Percentiles rank a stretch among this genome's conserved stretches.
Conservation (phyloP, 2,888 invertebrate species). For the Polydrusus cervinus region DNA sequence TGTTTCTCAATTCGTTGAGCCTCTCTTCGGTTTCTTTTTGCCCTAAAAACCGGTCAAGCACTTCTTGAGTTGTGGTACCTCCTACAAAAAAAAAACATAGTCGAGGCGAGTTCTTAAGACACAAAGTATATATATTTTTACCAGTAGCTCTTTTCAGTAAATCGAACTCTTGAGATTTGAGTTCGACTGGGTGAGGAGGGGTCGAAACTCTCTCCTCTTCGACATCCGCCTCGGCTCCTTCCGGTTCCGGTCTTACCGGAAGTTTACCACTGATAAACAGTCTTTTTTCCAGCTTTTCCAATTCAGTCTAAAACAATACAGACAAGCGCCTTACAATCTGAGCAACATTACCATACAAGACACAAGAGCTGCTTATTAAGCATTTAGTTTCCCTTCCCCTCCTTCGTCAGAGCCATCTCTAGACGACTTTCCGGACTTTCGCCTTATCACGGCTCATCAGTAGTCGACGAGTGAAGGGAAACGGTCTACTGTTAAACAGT, state of each 20-base stretch:
- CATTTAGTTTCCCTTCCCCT: no score
- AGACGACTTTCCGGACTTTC: no score
- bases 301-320: slow-evolving; percentile 71
- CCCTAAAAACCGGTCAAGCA: slow-evolving; percentile 81
- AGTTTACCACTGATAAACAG: slow-evolving; percentile 79
- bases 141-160: slow-evolving; percentile 85
- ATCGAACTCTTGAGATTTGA: slow-evolving; percentile 80
- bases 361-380: no score
- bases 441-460: no score
- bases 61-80: slow-evolving; percentile 83
- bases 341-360: no score
- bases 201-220: slow-evolving; percentile 67
- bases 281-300: slow-evolving; percentile 85
- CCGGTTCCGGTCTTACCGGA: slow-evolving; percentile 65
- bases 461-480: no score
- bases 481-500: no score
- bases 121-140: no score
- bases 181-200: slow-evolving; percentile 69
- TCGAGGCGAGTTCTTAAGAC: no score
- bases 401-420: no score
- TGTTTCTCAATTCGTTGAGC: slow-evolving; percentile 80
- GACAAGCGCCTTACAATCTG: no score
- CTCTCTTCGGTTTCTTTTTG: slow-evolving; percentile 84
- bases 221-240: slow-evolving; percentile 65
- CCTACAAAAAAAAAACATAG: no score